These are phyloP conservation scores for Spongia lamella DNA, from an alignment of 37 sponge, comb jelly and placozoan species.

Conservation along the genomic window DNA sequence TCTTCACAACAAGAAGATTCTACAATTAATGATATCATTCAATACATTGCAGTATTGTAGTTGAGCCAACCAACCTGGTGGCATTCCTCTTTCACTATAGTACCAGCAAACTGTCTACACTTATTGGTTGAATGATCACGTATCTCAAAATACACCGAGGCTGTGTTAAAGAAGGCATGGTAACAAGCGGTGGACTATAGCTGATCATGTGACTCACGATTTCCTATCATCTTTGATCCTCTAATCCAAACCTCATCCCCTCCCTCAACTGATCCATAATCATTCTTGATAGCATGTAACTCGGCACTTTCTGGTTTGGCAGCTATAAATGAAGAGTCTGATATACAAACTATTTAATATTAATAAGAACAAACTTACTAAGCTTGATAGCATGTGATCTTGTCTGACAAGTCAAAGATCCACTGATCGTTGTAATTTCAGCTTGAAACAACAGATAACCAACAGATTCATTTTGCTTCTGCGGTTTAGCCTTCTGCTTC, in stretches of 20 bases:
- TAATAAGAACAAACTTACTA: slow-evolving; percentile 67
- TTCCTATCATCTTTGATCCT: slow-evolving; percentile 64
- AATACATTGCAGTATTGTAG: not conserved
- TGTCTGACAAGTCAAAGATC: not conserved
- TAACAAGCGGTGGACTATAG: not conserved
- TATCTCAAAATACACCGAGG: not conserved
- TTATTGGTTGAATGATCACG: not conserved
- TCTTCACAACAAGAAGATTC: slow-evolving; percentile 59
- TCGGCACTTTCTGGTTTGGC: slow-evolving; percentile 57
- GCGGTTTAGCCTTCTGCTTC: slow-evolving; percentile 9
- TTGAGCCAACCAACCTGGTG: slow-evolving; percentile 35
- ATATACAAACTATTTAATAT: not conserved
- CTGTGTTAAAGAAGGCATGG: not conserved
- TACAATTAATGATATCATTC: not conserved
- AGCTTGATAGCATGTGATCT: slow-evolving; percentile 50
- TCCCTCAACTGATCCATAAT: slow-evolving; percentile 42
- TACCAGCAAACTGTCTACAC: not conserved
- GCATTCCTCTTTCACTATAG: slow-evolving; percentile 60
- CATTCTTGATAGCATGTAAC: slow-evolving; percentile 46
- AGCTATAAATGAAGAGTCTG: slow-evolving; percentile 17
- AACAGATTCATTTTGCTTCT: slow-evolving; percentile 40
- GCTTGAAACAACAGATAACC: slow-evolving; percentile 68
- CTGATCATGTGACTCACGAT: slow-evolving; percentile 32
- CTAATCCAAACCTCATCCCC: slow-evolving; percentile 63
- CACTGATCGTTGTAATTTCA: slow-evolving; percentile 23